phyloP scores from a whole-genome alignment of 1,140 invertebrate genomes.

The Pemphigus obesinymphae region DNA sequence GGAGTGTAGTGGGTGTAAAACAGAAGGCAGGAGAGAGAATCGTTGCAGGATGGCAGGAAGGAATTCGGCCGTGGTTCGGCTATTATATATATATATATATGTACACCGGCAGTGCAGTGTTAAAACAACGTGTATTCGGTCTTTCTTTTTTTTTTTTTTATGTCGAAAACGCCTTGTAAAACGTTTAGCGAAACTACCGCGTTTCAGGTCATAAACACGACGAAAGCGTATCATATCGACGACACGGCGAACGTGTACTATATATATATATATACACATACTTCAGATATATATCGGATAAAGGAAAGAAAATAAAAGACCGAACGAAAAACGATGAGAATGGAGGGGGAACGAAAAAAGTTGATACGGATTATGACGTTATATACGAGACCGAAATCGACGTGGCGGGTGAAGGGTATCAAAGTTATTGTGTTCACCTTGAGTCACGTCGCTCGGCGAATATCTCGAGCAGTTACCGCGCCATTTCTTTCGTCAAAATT shows the following conservation, averaged over 20 bases:
- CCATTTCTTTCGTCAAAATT: constrained; percentile 39
- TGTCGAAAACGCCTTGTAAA: constrained; percentile 23
- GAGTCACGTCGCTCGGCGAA: constrained; percentile 37
- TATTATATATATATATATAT: background rate
- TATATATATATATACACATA: background rate
- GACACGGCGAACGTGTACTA: background rate
- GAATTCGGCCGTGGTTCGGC: background rate
- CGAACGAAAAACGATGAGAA: background rate
- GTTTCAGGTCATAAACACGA: constrained; percentile 3
- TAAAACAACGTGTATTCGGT: background rate
- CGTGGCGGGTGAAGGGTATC: background rate
- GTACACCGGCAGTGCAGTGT: background rate
- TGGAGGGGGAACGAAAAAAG: background rate
- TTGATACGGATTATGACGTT: constrained; percentile 4
- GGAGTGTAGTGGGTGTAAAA: background rate
- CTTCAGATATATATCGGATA: background rate
- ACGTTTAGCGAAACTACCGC: constrained; percentile 34
- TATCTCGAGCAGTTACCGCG: constrained; percentile 17
- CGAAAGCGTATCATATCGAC: background rate
- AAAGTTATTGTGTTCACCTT: constrained; percentile 36
- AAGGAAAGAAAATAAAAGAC: background rate
- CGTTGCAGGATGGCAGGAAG: background rate
- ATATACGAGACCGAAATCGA: background rate
- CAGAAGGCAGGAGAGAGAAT: background rate
- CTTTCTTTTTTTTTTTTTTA: constrained; percentile 6